Conservation (phyloP, 1,140 invertebrate species). For the Formica selysi region DNA sequence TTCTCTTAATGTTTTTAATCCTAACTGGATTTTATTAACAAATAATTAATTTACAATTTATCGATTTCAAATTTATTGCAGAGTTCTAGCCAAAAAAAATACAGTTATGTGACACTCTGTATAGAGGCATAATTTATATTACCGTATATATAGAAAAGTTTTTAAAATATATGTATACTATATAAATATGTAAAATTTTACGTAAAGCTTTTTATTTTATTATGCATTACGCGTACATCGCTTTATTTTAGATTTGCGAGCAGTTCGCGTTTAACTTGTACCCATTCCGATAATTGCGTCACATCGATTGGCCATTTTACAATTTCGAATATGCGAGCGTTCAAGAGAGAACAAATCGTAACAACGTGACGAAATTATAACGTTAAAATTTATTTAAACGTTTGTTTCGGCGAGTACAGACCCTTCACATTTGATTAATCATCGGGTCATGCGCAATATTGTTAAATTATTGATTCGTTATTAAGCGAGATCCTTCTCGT, state of each 20-base stretch:
- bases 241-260: background rate
- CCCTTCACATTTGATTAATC: slow-evolving; percentile 41
- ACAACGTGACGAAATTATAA: slow-evolving; percentile 48
- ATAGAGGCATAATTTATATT: background rate
- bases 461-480: slow-evolving; percentile 57
- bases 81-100: background rate
- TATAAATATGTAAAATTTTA: background rate
- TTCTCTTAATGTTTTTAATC: background rate
- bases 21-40: background rate
- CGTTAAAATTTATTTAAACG: slow-evolving; percentile 48
- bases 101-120: background rate
- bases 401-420: background rate
- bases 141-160: background rate
- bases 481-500: slow-evolving; percentile 30
- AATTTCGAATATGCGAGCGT: slow-evolving; percentile 26
- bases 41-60: background rate
- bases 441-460: slow-evolving; percentile 8
- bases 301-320: slow-evolving; percentile 36
- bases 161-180: background rate
- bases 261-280: background rate
- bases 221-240: background rate
- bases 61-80: background rate
- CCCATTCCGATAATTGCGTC: slow-evolving; percentile 14
- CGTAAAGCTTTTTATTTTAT: slow-evolving; percentile 21
- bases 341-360: slow-evolving; percentile 9